Base-by-base conservation (phyloP, 2,888 invertebrate genomes). In the Tachina fera region DNA sequence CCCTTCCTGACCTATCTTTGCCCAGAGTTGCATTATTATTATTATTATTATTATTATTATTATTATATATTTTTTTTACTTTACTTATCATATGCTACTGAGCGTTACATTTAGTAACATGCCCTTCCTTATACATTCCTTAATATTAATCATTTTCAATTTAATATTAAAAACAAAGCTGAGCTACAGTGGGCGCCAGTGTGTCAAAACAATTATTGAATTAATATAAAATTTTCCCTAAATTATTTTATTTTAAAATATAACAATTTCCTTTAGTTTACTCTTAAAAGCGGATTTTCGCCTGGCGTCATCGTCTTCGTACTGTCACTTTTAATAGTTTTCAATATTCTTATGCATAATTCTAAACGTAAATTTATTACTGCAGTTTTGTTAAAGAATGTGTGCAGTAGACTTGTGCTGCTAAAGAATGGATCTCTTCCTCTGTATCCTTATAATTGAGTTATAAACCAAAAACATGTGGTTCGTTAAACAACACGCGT, bases 401-500 rank as follows among this genome's bases (percentile, higher is more conserved):
- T 80, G 65, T 43, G 9, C 51, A 16, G 19, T 10, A 19, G 19
- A 39, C 63, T 53, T 76, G 43, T 56, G 75, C 45, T 39, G 53
- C 43, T 39, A 49, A 75, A 78, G 19, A 58, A 49, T 67, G 6
- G 2, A 2, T 2, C 31, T 31, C 31, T 31, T 4, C 6, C 31
- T 6, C 31, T 51, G 63, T 58, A 67, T 83, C 86, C 89, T 90
- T 89, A 89, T 91, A 90, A 90, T 89, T 89, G 88, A 87, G 90
- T 91, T 91, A 91, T 92, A 92, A 81, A 75, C 91, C 90, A 90
- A 89, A 92, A 92, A 92, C 92, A 92, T 91, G 92, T 92, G 92
- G 91, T 90, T 88, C 90, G 89, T 91, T 91, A 90, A 89, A 85
- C 68, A 89, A 85, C 68, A 75, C 71, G 74, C 39, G 56, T 84